phyloP scores from a whole-genome alignment of 2,888 invertebrate species.

The Alloscopus bannaensis region DNA sequence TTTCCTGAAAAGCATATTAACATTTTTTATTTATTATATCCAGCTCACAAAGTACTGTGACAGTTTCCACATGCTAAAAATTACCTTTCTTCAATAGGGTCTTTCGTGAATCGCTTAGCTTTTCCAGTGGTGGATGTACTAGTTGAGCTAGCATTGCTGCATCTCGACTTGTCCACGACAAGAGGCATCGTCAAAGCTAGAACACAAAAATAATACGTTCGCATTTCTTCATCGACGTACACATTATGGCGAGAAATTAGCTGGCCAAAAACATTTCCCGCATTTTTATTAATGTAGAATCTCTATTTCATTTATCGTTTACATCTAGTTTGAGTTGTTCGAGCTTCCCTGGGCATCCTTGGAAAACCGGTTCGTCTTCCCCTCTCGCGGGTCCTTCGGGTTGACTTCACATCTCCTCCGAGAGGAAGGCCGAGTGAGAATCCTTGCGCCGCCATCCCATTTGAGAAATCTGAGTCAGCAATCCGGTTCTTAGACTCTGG shows the following conservation, averaged over 20 bases:
- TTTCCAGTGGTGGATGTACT: constrained; percentile 78
- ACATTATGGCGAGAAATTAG: constrained; percentile 73
- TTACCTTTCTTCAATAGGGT: constrained; percentile 77
- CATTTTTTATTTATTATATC: neutral
- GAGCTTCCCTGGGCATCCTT: constrained; percentile 37
- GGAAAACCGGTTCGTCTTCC: constrained; percentile 60
- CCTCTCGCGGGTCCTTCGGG: constrained; percentile 32
- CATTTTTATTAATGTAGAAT: constrained; percentile 52
- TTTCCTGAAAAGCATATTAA: constrained; percentile 65
- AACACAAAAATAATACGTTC: no score
- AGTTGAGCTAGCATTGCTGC: constrained; percentile 84
- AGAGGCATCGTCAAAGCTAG: constrained; percentile 14
- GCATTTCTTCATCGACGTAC: constrained; percentile 77
- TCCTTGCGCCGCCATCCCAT: constrained; percentile 75
- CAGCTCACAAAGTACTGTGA: neutral
- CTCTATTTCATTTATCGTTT: constrained; percentile 19
- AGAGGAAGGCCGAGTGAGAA: constrained; percentile 9
- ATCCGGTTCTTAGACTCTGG: constrained; percentile 77
- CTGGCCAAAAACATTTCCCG: constrained; percentile 28
- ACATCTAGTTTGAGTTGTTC: constrained; percentile 24
- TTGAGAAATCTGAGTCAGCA: constrained; percentile 78
- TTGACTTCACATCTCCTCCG: no score
- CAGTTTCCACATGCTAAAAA: constrained; percentile 13
- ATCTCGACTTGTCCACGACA: constrained; percentile 84
- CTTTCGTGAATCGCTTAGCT: constrained; percentile 78